Base-by-base conservation (phyloP, 1,140 invertebrate genomes). In the Capitella teleta region DNA sequence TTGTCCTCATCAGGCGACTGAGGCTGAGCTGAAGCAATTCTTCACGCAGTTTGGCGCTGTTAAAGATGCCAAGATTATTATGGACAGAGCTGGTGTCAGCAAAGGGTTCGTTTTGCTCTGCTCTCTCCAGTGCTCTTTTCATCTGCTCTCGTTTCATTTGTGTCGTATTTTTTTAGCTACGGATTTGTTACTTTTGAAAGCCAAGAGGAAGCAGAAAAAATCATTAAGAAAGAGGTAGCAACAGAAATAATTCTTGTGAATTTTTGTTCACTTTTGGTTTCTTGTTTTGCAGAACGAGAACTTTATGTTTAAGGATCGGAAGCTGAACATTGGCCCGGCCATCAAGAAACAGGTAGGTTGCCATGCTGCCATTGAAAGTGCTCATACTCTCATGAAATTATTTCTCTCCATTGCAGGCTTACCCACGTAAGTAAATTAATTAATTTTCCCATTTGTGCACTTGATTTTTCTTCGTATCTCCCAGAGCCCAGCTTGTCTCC, bases 1-100 rank as follows among this genome's bases (percentile, higher is more conserved):
- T 70, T 85, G 82, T 79, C 26, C 52, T 54, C 60, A 57, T 34
- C 56, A 74, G 73, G 73, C 72, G 42, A 73, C 67, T 38, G 74
- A 76, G 61, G 52, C 59, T 40, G 73, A 76, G 52, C 59, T 76
- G 21, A 69, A 71, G 46, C 59, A 62, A 30, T 68, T 73, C 50
- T 76, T 76, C 55, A 62, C 68, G 49, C 54, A 62, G 5, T 94
- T 90, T 72, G 90, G 91, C 12, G 84, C 85, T 41, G 89, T 96
- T 1, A 91, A 86, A 61, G 87, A 84, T 28, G 87, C 87, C 25
- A 93, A 95, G 75, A 94, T 95, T 54, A 94, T 96, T 59, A 82
- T 84, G 58, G 91, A 95, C 70, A 75, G 89, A 58, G 87, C 87
- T 54, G 90, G 90, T 2, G 86, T 93, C 1, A 92, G 90, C 30